These are phyloP conservation scores for Pelosia muscerda DNA, from an alignment of 2,888 invertebrate species.

Conservation along the genomic window DNA sequence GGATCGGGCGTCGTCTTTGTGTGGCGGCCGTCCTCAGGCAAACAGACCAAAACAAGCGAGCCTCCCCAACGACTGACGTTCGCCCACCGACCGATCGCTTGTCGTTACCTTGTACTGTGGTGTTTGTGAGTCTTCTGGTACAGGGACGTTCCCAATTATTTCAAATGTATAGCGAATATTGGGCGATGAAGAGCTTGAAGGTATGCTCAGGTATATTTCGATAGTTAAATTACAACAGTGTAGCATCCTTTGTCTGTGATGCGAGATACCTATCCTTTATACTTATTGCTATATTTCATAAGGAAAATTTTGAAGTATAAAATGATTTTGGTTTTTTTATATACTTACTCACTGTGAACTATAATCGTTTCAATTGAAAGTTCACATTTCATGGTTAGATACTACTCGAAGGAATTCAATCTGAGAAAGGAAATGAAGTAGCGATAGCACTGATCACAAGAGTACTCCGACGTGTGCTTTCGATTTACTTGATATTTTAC, in stretches of 20 bases:
- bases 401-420: slow-evolving; percentile 22
- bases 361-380: slow-evolving; percentile 13
- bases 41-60: slow-evolving; percentile 86
- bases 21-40: slow-evolving; percentile 81
- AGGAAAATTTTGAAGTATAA: background rate
- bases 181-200: slow-evolving; percentile 15
- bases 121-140: slow-evolving; percentile 68
- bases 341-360: background rate
- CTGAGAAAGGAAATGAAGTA: slow-evolving; percentile 29
- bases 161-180: slow-evolving; percentile 44
- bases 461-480: slow-evolving; percentile 9
- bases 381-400: slow-evolving; percentile 14
- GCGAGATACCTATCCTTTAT: background rate
- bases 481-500: slow-evolving; percentile 13
- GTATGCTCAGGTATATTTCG: slow-evolving; percentile 12
- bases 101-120: slow-evolving; percentile 73
- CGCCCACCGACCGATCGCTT: slow-evolving; percentile 64
- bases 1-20: slow-evolving; percentile 86
- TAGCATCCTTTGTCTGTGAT: background rate
- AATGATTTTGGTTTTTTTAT: background rate
- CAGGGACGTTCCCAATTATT: slow-evolving; percentile 63
- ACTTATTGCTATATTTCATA: background rate
- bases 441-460: slow-evolving; percentile 23
- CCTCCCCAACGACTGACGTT: slow-evolving; percentile 58
- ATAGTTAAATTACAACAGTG: background rate